Base-by-base conservation (phyloP, 2,113 vertebrate species). In the Pygoscelis antarcticus region DNA sequence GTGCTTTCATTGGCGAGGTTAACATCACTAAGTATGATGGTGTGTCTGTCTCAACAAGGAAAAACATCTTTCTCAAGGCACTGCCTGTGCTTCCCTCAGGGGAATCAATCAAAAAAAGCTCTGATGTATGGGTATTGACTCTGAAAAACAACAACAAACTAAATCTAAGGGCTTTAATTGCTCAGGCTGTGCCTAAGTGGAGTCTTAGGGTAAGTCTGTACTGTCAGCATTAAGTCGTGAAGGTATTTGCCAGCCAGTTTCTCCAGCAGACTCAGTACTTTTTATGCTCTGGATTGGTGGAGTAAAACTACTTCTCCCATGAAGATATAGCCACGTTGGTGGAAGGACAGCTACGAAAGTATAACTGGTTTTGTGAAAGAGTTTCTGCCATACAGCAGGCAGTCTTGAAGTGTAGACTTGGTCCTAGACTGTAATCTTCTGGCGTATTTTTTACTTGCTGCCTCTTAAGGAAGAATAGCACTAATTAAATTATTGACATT, bases 401-500 rank as follows among this genome's bases (percentile, higher is more conserved):
- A 89, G 51, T 38, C 25, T 30, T 89, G 54, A 77, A 57, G n/a
- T 32, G 8, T 23, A 65, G 54, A 27, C 38, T 66, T 85, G 16
- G 42, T 69, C 57, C 57, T 86, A 64, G 65, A 61, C 47, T 44
- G 30, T 52, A 94, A 85, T 66, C 42, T 57, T 92, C 64, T 9
- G 3, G 4, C 42, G 14, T 42, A 42, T 42, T 42, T 88, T 83
- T 52, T 72, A 62, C 58, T 93, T 80, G 18, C 36, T 85, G 30
- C 26, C 32, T 93, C 66, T 94, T 36, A 80, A 72, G 74, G 27
- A 93, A 93, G 75, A 97, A 93, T 60, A 85, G 26, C 70, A 74
- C 46, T 94, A 90, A 97, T 95, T 93, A 90, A 88, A 95, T 87
- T 83, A 93, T 66, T 97, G 97, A 91, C 84, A 96, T 96, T 96